phyloP scores from a whole-genome alignment of 2,888 invertebrate genomes.

The Ypsolopha scabrella region DNA sequence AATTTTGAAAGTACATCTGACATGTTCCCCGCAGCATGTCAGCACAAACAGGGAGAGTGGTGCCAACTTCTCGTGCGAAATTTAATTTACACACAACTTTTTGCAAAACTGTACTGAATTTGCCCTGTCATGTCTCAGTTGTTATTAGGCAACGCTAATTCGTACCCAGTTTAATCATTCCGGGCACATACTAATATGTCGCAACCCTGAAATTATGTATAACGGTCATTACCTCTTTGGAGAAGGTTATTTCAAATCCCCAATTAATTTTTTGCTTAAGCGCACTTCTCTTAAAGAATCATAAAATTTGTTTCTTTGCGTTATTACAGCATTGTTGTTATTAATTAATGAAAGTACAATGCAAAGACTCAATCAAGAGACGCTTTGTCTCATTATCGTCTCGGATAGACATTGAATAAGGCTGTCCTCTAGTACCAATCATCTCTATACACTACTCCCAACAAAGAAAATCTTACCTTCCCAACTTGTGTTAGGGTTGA shows the following conservation, averaged over 20 bases:
- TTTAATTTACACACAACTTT: conserved; percentile 50
- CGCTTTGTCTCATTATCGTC: conserved; percentile 34
- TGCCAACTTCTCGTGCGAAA: conserved; percentile 36
- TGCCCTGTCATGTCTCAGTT: conserved; percentile 47
- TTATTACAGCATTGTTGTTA: neutral
- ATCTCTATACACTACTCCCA: conserved; percentile 12
- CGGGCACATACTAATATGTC: conserved; percentile 40
- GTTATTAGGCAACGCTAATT: conserved; percentile 45
- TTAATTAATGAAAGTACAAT: conserved; percentile 1
- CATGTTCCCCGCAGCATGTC: conserved; percentile 30
- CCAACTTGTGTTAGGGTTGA: conserved; percentile 26
- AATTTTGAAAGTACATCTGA: neutral
- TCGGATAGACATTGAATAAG: conserved; percentile 46
- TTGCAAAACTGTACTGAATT: conserved; percentile 45
- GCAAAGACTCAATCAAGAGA: conserved; percentile 27
- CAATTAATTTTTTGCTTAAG: neutral
- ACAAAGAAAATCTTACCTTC: neutral
- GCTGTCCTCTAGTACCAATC: conserved; percentile 37
- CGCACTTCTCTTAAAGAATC: neutral
- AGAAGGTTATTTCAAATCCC: conserved; percentile 5
- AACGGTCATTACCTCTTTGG: conserved; percentile 31
- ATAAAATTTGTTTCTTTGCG: neutral
- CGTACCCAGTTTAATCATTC: conserved; percentile 38
- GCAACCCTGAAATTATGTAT: conserved; percentile 31
- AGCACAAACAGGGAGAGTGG: conserved; percentile 29